Evolutionary conservation across 2,888 invertebrate species (phyloP).

Genomic region (Xanthorhoe spadicearia): DNA sequence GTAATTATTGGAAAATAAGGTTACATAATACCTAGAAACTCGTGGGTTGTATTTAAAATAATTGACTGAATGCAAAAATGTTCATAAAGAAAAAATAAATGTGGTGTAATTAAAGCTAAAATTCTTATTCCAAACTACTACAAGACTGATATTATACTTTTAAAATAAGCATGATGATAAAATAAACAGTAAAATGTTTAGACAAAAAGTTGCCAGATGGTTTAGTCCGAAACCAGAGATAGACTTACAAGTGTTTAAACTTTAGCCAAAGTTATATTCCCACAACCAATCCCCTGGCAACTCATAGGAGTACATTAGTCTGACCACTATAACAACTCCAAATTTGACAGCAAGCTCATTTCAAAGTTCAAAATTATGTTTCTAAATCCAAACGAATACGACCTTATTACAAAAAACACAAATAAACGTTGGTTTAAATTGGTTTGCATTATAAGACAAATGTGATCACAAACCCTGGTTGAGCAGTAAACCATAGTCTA

Average conservation of each 20-base stretch:
- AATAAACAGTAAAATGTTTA: conserved; percentile 8
- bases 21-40: background rate
- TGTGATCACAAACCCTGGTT: no score
- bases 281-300: conserved; percentile 34
- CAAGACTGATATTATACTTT: background rate
- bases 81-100: background rate
- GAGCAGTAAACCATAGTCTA: no score
- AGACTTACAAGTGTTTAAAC: background rate
- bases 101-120: background rate
- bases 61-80: background rate
- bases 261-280: conserved; percentile 17
- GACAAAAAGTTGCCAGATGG: conserved; percentile 29
- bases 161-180: conserved; percentile 25
- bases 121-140: background rate
- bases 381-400: no score
- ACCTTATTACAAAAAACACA: no score
- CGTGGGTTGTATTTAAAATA: background rate
- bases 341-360: no score
- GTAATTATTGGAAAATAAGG: no score
- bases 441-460: no score
- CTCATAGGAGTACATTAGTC: conserved; percentile 18
- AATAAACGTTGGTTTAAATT: no score
- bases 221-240: conserved; percentile 18
- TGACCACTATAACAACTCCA: no score
- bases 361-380: no score